phyloP scores from a whole-genome alignment of 2,888 invertebrate species.

The Harpagoxenus sublaevis region DNA sequence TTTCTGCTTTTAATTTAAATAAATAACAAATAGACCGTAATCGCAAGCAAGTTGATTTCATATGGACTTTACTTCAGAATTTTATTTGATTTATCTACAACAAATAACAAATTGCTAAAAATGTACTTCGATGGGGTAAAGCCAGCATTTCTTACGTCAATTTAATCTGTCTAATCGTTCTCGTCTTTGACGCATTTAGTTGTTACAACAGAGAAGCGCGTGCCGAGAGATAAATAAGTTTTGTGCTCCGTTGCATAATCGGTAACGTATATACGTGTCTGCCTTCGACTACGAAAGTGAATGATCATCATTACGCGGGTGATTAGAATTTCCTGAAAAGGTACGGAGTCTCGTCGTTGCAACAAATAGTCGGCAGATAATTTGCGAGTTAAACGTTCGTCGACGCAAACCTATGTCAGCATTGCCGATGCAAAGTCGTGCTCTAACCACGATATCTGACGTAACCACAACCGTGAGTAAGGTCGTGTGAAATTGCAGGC shows the following conservation, averaged over 20 bases:
- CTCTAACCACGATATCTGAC: not conserved
- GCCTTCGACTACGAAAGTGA: conserved; percentile 7
- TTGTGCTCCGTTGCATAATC: not conserved
- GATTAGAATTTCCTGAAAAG: not conserved
- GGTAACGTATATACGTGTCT: not conserved
- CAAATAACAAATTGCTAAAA: not conserved
- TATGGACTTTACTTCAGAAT: conserved; percentile 8
- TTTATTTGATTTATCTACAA: not conserved
- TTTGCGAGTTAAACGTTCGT: not conserved
- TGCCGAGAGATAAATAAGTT: conserved; percentile 26
- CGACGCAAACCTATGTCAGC: not conserved
- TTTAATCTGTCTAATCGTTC: conserved; percentile 1
- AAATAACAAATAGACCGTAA: not conserved
- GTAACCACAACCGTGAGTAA: conserved; percentile 44
- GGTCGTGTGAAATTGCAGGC: conserved; percentile 21
- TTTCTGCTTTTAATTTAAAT: not conserved
- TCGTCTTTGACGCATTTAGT: conserved; percentile 24
- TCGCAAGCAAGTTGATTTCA: not conserved
- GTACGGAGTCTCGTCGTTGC: not conserved
- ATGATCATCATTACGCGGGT: not conserved
- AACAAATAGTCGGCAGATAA: conserved; percentile 18
- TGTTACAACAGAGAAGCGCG: conserved; percentile 28
- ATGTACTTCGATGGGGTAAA: not conserved
- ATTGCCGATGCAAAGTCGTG: not conserved
- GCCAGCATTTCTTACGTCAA: conserved; percentile 2